Evolutionary conservation across 2,888 invertebrate species (phyloP).

Genomic region (Habrosyne pyritoides): DNA sequence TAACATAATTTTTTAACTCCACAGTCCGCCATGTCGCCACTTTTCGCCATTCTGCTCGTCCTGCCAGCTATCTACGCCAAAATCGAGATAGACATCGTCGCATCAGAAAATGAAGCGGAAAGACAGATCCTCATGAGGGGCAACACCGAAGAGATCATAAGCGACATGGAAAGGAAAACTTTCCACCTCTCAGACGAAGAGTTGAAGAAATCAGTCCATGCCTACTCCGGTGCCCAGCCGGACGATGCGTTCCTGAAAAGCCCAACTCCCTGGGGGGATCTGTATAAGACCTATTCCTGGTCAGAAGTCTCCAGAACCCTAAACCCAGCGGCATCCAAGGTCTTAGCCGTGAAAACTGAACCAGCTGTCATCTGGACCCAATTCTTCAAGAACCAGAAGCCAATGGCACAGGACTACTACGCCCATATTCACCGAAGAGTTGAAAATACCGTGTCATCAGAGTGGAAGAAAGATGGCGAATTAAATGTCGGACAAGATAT

Average conservation of each 20-base stretch:
- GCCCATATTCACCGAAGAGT: slow-evolving; percentile 12
- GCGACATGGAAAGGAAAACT: slow-evolving; percentile 37
- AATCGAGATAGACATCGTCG: slow-evolving; percentile 40
- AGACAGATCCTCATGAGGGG: slow-evolving; percentile 32
- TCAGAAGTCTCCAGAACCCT: slow-evolving; percentile 43
- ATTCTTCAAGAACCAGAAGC: slow-evolving; percentile 30
- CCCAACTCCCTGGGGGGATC: slow-evolving; percentile 57
- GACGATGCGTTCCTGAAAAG: slow-evolving; percentile 40
- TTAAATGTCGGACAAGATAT: slow-evolving; percentile 32
- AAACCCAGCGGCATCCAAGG: slow-evolving; percentile 29
- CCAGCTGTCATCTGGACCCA: slow-evolving; percentile 30
- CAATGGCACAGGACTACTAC: neutral
- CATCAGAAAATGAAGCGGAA: slow-evolving; percentile 24
- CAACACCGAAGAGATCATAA: slow-evolving; percentile 32
- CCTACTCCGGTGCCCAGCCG: slow-evolving; percentile 39
- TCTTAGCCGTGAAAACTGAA: slow-evolving; percentile 24
- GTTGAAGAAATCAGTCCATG: slow-evolving; percentile 35
- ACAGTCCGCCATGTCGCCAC: slow-evolving; percentile 17
- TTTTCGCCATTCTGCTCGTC: slow-evolving; percentile 23
- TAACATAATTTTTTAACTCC: neutral
- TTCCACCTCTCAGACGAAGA: slow-evolving; percentile 43
- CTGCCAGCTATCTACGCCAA: slow-evolving; percentile 36
- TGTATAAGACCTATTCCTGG: slow-evolving; percentile 47
- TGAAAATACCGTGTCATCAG: slow-evolving; percentile 32
- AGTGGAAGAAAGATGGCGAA: slow-evolving; percentile 35